Evolutionary conservation across 1,140 invertebrate genomes (phyloP).

Genomic region (Cephus cinctus): DNA sequence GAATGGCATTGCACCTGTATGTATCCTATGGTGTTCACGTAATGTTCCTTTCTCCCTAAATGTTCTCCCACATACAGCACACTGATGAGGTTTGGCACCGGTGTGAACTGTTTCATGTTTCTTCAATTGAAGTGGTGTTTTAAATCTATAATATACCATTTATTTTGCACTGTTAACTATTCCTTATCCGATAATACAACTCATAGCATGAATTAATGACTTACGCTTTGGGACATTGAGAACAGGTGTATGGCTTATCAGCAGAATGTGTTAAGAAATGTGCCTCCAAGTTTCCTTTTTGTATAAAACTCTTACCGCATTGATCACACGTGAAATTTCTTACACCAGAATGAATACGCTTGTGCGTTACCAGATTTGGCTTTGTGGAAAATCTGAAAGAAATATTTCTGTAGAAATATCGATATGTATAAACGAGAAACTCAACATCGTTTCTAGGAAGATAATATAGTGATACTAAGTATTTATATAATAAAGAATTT

Average conservation of each 20-base stretch:
- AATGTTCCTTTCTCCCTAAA: slow-evolving; percentile 67
- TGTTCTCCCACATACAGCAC: slow-evolving; percentile 70
- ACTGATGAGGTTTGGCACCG: slow-evolving; percentile 73
- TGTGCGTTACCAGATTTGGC: slow-evolving; percentile 61
- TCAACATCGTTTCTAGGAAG: neutral
- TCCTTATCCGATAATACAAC: slow-evolving; percentile 1
- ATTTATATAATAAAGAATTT: slow-evolving; percentile 4
- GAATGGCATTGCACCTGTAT: slow-evolving; percentile 84
- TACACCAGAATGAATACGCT: slow-evolving; percentile 59
- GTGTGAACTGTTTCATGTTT: slow-evolving; percentile 66
- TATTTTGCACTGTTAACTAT: slow-evolving; percentile 26
- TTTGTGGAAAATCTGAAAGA: slow-evolving; percentile 55
- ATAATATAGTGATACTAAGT: neutral
- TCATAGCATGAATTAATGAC: slow-evolving; percentile 17
- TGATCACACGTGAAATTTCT: slow-evolving; percentile 62
- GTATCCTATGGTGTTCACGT: slow-evolving; percentile 66
- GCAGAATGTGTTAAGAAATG: slow-evolving; percentile 61
- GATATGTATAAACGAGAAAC: neutral
- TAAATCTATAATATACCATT: slow-evolving; percentile 48
- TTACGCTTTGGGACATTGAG: slow-evolving; percentile 51
- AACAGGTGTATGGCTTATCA: slow-evolving; percentile 52
- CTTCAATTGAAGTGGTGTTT: slow-evolving; percentile 56
- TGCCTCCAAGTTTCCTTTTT: slow-evolving; percentile 62
- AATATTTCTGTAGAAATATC: neutral
- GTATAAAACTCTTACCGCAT: slow-evolving; percentile 63